Conservation (phyloP, 2,113 vertebrate genomes). For the Sakesphorus luctuosus region DNA sequence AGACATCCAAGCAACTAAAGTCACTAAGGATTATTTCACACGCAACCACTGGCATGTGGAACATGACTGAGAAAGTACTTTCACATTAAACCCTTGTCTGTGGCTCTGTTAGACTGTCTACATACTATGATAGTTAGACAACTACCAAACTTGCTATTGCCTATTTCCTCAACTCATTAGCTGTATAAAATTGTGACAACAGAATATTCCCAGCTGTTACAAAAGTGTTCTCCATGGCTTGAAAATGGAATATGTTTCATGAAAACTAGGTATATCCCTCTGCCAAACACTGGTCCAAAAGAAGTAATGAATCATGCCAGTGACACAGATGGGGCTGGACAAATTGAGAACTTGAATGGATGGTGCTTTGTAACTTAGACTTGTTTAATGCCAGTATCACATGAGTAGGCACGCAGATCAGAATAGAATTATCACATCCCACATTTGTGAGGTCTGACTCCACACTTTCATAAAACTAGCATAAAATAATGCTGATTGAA, state of each 20-base stretch:
- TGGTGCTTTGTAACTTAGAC: background rate
- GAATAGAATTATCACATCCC: constrained; percentile 23
- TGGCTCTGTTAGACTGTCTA: background rate
- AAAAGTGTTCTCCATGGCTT: background rate
- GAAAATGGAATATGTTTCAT: background rate
- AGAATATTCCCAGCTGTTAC: background rate
- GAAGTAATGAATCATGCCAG: background rate
- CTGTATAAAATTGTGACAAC: background rate
- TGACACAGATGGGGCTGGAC: background rate
- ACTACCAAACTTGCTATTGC: background rate
- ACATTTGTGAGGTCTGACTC: constrained; percentile 19
- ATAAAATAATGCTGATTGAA: background rate
- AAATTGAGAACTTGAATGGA: background rate
- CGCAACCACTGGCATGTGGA: background rate
- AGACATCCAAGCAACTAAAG: background rate
- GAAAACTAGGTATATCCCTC: background rate
- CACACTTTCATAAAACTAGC: background rate
- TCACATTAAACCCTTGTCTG: background rate
- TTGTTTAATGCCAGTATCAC: background rate
- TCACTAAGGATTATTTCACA: background rate
- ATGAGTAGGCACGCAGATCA: background rate
- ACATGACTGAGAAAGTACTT: background rate
- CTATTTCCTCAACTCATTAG: background rate
- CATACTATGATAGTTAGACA: background rate
- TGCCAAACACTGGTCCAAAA: background rate